A percentile compares a stretch with the other conserved stretches of the same genome.
These are phyloP conservation scores for Tipula helvola DNA, from an alignment of 2,888 invertebrate genomes.

Conservation along the genomic window DNA sequence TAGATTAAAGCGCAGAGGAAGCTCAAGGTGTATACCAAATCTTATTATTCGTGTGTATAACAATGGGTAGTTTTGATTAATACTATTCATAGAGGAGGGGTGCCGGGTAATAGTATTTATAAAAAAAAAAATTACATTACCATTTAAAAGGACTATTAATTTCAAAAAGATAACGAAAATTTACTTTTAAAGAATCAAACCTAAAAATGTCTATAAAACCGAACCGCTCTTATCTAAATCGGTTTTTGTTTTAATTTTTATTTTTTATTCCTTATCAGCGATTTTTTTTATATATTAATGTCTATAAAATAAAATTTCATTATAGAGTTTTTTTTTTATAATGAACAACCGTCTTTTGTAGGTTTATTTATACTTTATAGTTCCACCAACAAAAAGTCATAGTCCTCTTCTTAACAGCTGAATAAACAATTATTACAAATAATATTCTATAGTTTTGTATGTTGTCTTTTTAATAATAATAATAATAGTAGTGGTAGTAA, in stretches of 20 bases:
- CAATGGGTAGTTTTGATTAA: not conserved
- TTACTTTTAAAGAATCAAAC: not conserved
- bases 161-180: not conserved
- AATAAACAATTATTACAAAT: not conserved
- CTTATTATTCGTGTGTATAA: not conserved
- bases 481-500: not conserved
- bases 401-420: not conserved
- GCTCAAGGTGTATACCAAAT: not conserved
- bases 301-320: not conserved
- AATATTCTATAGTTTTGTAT: not conserved
- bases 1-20: not conserved
- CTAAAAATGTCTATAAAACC: not conserved
- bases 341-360: not conserved
- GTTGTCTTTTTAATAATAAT: not conserved
- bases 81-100: not conserved
- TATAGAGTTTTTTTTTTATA: not conserved
- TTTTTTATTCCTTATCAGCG: not conserved
- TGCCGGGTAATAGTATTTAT: not conserved
- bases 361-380: not conserved
- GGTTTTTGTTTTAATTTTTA: not conserved
- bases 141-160: not conserved
- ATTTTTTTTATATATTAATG: not conserved
- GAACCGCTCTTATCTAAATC: not conserved
- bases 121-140: too few relatives aligned
- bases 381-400: not conserved